phyloP scores from a whole-genome alignment of 2,113 vertebrate species.

The Corythaeola cristata region DNA sequence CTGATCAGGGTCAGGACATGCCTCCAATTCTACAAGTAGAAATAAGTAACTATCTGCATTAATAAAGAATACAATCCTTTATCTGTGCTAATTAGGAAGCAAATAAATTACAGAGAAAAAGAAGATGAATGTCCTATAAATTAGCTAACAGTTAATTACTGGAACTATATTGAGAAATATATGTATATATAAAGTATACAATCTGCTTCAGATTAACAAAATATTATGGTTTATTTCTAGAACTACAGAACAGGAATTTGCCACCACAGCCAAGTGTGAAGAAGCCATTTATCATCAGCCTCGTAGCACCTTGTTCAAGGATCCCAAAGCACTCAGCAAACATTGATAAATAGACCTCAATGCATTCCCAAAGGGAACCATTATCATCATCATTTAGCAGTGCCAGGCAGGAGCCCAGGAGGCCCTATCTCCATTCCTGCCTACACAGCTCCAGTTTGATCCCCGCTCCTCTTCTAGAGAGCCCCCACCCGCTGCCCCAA shows the following conservation, averaged over 20 bases:
- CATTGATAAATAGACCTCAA: not conserved
- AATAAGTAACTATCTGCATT: not conserved
- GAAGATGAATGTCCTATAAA: not conserved
- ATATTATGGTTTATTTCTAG: not conserved
- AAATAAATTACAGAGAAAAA: not conserved
- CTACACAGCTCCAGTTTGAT: not conserved
- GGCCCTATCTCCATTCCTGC: not conserved
- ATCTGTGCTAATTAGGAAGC: not conserved
- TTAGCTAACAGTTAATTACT: not conserved
- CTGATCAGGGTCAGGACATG: not conserved
- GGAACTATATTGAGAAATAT: not conserved
- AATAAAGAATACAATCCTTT: not conserved
- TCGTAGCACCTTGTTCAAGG: not conserved
- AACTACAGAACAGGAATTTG: not conserved
- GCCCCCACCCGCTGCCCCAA: not conserved
- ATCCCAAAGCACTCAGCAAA: not conserved
- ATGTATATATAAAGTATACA: not conserved
- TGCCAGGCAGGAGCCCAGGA: not conserved
- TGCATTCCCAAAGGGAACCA: not conserved
- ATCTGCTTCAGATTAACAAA: not conserved
- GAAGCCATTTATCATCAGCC: not conserved
- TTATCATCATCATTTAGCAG: not conserved
- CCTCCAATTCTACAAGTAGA: not conserved
- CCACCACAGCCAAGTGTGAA: not conserved
- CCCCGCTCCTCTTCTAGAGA: not conserved